These are phyloP conservation scores for Plotosus lineatus DNA, from an alignment of 2,113 vertebrate genomes.

Conservation along the genomic window DNA sequence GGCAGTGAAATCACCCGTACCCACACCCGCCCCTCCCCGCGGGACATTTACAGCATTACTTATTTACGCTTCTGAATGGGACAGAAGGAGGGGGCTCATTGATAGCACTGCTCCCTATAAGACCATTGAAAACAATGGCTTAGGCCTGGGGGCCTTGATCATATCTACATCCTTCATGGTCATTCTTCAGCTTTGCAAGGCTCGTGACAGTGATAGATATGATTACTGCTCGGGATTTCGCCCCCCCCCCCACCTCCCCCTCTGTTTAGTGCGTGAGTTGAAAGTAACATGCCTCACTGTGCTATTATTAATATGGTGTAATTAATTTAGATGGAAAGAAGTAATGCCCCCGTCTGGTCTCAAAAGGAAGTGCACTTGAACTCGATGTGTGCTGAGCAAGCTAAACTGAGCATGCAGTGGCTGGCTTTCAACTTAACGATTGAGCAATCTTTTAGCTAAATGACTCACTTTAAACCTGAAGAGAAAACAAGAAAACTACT, in stretches of 20 bases:
- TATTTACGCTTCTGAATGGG: slow-evolving; percentile 54
- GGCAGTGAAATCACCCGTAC: slow-evolving; percentile 52
- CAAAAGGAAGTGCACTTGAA: slow-evolving; percentile 11
- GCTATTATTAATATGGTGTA: slow-evolving; percentile 52
- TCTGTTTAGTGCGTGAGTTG: slow-evolving; percentile 19
- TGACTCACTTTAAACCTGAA: not conserved
- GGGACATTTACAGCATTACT: slow-evolving; percentile 57
- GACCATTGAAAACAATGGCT: slow-evolving; percentile 42
- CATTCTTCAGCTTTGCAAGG: not conserved
- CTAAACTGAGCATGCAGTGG: not conserved
- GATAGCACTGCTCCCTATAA: slow-evolving; percentile 22
- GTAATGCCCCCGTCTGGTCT: slow-evolving; percentile 57
- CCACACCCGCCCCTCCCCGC: slow-evolving; percentile 21
- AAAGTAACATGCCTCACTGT: slow-evolving; percentile 17
- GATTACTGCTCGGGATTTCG: not conserved
- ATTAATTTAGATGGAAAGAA: slow-evolving; percentile 51
- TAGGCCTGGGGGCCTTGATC: slow-evolving; percentile 10
- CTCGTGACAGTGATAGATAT: not conserved
- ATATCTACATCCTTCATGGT: slow-evolving; percentile 21
- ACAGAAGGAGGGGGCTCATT: slow-evolving; percentile 3
- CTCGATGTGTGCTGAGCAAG: slow-evolving; percentile 7
- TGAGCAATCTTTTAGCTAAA: slow-evolving; percentile 8
- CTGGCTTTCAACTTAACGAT: slow-evolving; percentile 12
- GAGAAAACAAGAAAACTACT: not conserved
- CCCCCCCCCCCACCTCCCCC: not conserved